These are phyloP conservation scores for Herminia tarsipennalis DNA, from an alignment of 2,888 invertebrate species.

Conservation along the genomic window DNA sequence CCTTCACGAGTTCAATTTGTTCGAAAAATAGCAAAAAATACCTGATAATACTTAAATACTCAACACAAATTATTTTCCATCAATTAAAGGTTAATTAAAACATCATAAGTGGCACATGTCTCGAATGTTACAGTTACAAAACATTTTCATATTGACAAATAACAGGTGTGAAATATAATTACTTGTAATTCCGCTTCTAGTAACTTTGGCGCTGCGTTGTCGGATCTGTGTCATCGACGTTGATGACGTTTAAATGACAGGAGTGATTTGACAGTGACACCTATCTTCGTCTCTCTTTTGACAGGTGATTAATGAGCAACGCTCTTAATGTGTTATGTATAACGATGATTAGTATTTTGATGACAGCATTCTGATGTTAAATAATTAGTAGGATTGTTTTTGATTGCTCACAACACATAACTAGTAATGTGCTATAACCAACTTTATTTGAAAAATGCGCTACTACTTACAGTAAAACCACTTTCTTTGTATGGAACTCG, in stretches of 20 bases:
- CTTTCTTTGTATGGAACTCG: no score
- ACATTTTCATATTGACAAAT: conserved; percentile 6
- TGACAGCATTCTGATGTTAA: conserved; percentile 2
- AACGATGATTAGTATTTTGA: conserved; percentile 5
- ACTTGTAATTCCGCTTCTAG: background rate
- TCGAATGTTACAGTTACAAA: background rate
- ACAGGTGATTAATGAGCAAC: conserved; percentile 16
- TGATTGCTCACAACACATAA: no score
- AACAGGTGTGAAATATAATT: conserved; percentile 11
- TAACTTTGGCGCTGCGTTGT: conserved; percentile 13
- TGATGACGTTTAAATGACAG: conserved; percentile 37
- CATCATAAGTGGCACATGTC: conserved; percentile 2
- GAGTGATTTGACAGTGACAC: conserved; percentile 31
- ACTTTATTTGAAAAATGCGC: no score
- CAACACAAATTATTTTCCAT: conserved; percentile 4
- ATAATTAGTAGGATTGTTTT: background rate
- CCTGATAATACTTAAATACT: background rate
- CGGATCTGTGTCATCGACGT: conserved; percentile 40
- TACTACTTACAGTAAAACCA: no score
- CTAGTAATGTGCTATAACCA: no score
- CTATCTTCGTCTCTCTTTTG: conserved; percentile 26
- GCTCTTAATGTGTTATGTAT: background rate
- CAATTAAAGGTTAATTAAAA: conserved; percentile 10
- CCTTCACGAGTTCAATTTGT: background rate
- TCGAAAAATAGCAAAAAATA: background rate